Conservation (phyloP, 2,797 vertebrate genomes). For the Pantherophis vulpinus region DNA sequence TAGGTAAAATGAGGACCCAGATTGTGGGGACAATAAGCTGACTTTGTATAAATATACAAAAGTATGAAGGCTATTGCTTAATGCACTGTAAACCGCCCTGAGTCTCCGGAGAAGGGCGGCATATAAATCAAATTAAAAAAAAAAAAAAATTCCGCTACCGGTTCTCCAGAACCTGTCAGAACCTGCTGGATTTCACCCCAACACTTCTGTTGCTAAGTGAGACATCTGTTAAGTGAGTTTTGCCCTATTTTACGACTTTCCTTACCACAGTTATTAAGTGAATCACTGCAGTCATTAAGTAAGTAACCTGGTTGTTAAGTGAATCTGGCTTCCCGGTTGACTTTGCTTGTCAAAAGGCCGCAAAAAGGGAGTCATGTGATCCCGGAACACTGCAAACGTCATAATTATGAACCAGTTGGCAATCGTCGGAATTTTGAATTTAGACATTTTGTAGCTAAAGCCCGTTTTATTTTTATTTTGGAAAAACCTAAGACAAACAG, state of each 20-base stretch:
- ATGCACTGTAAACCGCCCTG: no score
- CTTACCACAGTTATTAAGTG: background rate
- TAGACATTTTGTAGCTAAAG: background rate
- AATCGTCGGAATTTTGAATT: background rate
- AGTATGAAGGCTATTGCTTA: no score
- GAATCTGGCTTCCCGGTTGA: background rate
- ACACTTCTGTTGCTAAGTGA: background rate
- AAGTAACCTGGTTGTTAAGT: background rate
- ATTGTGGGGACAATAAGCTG: no score
- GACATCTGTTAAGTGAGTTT: background rate
- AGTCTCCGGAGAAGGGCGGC: no score
- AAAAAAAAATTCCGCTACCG: no score
- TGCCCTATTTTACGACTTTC: background rate
- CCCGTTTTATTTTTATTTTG: background rate
- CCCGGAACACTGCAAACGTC: background rate
- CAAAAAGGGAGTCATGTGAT: background rate
- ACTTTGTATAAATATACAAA: no score
- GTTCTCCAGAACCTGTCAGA: no score
- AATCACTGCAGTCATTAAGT: background rate
- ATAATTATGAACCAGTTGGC: background rate
- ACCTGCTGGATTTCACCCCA: no score
- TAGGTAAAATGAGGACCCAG: no score
- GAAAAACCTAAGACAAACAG: background rate
- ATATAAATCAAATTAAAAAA: no score
- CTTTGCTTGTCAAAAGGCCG: background rate